Percentiles rank a stretch among this genome's conserved stretches.
Evolutionary conservation across 2,113 vertebrate genomes (phyloP).

Genomic region (Chinchilla lanigera): DNA sequence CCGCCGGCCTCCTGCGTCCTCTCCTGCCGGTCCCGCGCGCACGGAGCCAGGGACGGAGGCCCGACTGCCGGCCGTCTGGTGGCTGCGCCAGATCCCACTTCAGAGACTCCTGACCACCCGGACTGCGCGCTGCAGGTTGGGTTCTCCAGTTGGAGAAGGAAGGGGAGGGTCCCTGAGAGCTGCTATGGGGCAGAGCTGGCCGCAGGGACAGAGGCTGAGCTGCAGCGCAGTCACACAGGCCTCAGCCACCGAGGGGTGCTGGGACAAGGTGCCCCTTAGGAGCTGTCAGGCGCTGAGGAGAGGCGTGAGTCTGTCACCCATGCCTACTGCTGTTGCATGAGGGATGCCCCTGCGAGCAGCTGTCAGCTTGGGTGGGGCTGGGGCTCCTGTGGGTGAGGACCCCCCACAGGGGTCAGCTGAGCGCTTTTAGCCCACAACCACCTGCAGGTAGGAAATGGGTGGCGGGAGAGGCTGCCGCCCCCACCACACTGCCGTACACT

Average conservation of each 20-base stretch:
- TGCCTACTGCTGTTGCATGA: rapidly evolving
- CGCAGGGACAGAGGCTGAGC: not conserved
- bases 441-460: not conserved
- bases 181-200: rapidly evolving
- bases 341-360: not conserved
- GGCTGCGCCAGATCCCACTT: not conserved
- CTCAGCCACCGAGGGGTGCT: rapidly evolving
- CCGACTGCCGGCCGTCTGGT: slow-evolving; percentile 39
- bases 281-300: not conserved
- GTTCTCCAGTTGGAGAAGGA: not conserved
- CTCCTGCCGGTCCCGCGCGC: rapidly evolving
- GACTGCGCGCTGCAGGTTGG: not conserved
- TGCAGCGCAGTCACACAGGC: rapidly evolving
- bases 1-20: rapidly evolving
- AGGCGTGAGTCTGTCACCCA: rapidly evolving
- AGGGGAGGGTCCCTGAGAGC: not conserved
- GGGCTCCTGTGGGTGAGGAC: not conserved
- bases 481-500: rapidly evolving
- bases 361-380: not conserved
- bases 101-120: not conserved
- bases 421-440: not conserved
- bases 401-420: not conserved
- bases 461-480: rapidly evolving
- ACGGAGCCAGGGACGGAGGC: not conserved
- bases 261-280: not conserved